Evolutionary conservation across 1,140 invertebrate species (phyloP), one percentile per base, ranked within the genome.

Genomic region (Megalonaias nervosa): DNA sequence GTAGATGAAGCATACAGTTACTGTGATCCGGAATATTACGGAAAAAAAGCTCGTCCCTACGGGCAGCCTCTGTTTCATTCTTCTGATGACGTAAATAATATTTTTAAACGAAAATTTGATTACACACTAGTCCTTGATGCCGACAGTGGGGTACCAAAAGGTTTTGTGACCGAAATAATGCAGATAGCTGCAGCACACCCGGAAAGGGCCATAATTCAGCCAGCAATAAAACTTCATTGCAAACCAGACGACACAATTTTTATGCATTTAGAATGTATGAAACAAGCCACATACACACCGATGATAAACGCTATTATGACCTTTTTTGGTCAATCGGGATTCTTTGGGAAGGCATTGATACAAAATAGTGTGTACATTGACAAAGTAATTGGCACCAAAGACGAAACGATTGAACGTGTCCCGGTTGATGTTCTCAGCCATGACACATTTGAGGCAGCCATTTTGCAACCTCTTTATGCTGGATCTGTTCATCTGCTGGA

Each of bases 351-450:
- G 67, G 88, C 80, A 14, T 75, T 89, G 67, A 83, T 89, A 65
- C 83, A 85, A 56, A 89, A 89, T 74, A 71, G 74, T 17, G 72
- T 88, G n/a, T 89, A 89, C n/a, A n/a, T n/a, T n/a, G n/a, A n/a
- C n/a, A n/a, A n/a, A n/a, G n/a, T n/a, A n/a, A n/a, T n/a, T n/a
- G n/a, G n/a, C n/a, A n/a, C n/a, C 59, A 87, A 88, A 58, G 84
- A 88, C 15, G 0, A 81, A 87, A 60, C 80, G 17, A 86, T 89
- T n/a, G 88, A 89, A 75, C 75, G 84, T 48, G 85, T 89, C 15
- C 88, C 88, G 1, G 77, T 89, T 26, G 86, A 89, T 76, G 88
- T 89, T n/a, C 77, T 89, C 1, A 89, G 88, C n/a, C n/a, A n/a
- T n/a, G n/a, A n/a, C n/a, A n/a, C n/a, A n/a, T n/a, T n/a, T n/a